phyloP scores from a whole-genome alignment of 2,113 vertebrate species.

The Morone saxatilis region DNA sequence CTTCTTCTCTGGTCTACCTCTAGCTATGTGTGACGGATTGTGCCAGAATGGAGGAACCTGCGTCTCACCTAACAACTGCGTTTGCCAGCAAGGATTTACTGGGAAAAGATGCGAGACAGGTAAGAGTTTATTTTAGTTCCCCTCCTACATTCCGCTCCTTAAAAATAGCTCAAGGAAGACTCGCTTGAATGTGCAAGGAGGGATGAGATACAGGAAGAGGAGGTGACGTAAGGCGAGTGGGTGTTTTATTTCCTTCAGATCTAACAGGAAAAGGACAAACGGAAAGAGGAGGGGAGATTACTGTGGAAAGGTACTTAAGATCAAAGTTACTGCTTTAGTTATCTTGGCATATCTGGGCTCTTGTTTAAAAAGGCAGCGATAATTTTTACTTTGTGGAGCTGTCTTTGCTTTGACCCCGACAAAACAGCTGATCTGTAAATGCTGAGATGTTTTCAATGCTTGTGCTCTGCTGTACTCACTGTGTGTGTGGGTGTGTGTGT shows the following conservation, averaged over 20 bases:
- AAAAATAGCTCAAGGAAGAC: slow-evolving; percentile 33
- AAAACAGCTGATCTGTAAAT: slow-evolving; percentile 57
- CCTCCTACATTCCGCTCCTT: not conserved
- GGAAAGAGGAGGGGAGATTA: not conserved
- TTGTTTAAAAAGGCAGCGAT: slow-evolving; percentile 20
- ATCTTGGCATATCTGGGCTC: slow-evolving; percentile 1
- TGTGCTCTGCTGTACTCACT: not conserved
- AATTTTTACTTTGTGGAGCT: slow-evolving; percentile 28
- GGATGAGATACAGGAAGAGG: not conserved
- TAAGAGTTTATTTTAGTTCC: slow-evolving; percentile 78
- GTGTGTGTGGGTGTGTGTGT: slow-evolving; percentile 5
- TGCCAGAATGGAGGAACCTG: slow-evolving; percentile 97
- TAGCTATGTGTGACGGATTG: slow-evolving; percentile 95
- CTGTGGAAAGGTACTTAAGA: not conserved
- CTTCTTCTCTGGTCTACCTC: slow-evolving; percentile 70
- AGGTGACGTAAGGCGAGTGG: not conserved
- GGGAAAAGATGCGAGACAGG: slow-evolving; percentile 95
- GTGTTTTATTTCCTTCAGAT: slow-evolving; percentile 9
- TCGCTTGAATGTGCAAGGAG: not conserved
- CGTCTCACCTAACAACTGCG: slow-evolving; percentile 92
- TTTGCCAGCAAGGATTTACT: slow-evolving; percentile 96
- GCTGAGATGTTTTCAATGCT: slow-evolving; percentile 12
- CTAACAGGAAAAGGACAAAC: slow-evolving; percentile 14
- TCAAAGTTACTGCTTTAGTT: slow-evolving; percentile 19
- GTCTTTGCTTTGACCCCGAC: slow-evolving; percentile 26